phyloP scores from a whole-genome alignment of 2,888 invertebrate species.

The Cyclophora punctaria region DNA sequence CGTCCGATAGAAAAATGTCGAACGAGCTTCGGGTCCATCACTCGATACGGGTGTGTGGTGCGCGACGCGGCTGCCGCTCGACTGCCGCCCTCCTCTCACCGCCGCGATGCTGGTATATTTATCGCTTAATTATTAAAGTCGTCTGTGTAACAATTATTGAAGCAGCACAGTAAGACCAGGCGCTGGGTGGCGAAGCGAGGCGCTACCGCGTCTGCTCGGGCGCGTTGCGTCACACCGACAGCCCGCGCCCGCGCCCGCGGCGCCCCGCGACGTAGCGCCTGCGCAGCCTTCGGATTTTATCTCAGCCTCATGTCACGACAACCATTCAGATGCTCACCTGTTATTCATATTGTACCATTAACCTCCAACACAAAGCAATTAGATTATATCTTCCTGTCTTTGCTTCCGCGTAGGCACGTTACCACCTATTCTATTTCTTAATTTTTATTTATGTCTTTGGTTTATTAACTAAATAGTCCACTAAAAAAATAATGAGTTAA shows the following conservation, averaged over 20 bases:
- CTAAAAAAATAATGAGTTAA: too few species aligned
- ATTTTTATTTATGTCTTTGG: too few species aligned
- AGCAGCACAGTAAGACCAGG: conserved; percentile 52
- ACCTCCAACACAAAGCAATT: conserved; percentile 54
- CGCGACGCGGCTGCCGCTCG: conserved; percentile 67
- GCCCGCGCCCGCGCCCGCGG: conserved; percentile 22
- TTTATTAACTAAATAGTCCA: too few species aligned
- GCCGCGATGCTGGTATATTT: conserved; percentile 64
- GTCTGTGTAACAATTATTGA: conserved; percentile 69
- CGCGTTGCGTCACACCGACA: conserved; percentile 52
- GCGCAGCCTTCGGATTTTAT: conserved; percentile 54
- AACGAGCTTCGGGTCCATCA: conserved; percentile 62
- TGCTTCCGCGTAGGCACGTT: conserved; percentile 42
- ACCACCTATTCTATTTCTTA: too few species aligned
- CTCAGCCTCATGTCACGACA: conserved; percentile 32
- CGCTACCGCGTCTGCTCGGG: conserved; percentile 62
- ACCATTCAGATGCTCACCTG: conserved; percentile 49
- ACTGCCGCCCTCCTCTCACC: conserved; percentile 70
- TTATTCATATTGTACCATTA: conserved; percentile 52
- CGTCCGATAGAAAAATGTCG: conserved; percentile 78
- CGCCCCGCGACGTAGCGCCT: conserved; percentile 9
- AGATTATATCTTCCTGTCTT: conserved; percentile 48
- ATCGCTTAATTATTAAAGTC: conserved; percentile 73
- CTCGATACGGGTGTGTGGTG: conserved; percentile 60
- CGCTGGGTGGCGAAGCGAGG: conserved; percentile 50